A percentile compares a stretch with the other conserved stretches of the same genome.
These are phyloP conservation scores for Boleophthalmus pectinirostris DNA, from an alignment of 2,113 vertebrate genomes.

Conservation along the genomic window DNA sequence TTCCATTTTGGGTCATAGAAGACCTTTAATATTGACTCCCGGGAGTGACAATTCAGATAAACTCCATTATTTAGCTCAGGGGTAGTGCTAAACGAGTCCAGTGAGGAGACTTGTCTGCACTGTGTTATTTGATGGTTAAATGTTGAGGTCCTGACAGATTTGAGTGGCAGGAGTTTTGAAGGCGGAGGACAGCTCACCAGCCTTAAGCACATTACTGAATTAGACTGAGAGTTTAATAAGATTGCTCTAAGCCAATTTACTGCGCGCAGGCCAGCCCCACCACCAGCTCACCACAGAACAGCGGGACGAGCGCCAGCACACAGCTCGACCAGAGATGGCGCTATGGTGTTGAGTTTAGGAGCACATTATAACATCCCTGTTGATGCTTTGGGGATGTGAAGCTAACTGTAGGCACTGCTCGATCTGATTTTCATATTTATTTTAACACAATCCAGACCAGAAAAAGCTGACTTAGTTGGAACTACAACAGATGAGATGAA, in stretches of 20 bases:
- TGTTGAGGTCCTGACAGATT: constrained; percentile 9
- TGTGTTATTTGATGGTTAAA: background rate
- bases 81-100: background rate
- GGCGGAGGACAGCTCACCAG: constrained; percentile 31
- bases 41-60: background rate
- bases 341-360: background rate
- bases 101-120: background rate
- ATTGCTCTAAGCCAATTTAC: constrained; percentile 39
- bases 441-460: too few relatives aligned
- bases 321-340: background rate
- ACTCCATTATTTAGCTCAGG: background rate
- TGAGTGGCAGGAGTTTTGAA: constrained; percentile 47
- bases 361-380: too few relatives aligned
- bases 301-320: background rate
- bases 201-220: constrained; percentile 57
- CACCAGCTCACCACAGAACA: background rate
- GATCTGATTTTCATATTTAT: too few relatives aligned
- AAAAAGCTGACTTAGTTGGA: too few relatives aligned
- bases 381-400: too few relatives aligned
- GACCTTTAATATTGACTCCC: background rate
- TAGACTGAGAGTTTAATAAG: constrained; percentile 34
- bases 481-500: too few relatives aligned
- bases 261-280: background rate
- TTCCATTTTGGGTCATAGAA: background rate
- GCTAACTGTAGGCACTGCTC: too few relatives aligned